Percentiles rank a stretch among this genome's conserved stretches.
These are phyloP conservation scores for Epizoanthus stellaris DNA, from an alignment of 92 coral and sea anemone species.

Conservation along the genomic window DNA sequence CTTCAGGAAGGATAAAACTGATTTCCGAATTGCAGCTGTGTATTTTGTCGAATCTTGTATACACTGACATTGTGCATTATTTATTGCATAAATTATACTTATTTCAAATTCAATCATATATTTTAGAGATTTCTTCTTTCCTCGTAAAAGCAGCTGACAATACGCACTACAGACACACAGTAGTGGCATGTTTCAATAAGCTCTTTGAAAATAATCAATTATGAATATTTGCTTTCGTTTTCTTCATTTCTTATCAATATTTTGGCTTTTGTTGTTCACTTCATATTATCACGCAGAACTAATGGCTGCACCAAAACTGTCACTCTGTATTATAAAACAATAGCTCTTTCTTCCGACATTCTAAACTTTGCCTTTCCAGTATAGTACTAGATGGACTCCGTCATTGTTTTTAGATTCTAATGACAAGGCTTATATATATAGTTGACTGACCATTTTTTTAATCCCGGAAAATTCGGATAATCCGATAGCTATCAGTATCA, in stretches of 20 bases:
- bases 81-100: neutral
- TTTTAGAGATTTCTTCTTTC: neutral
- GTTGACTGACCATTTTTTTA: neutral
- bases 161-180: too few relatives aligned
- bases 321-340: neutral
- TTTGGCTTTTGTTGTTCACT: conserved; percentile 1
- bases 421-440: neutral
- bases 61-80: neutral
- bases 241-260: conserved; percentile 7
- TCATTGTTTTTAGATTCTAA: neutral
- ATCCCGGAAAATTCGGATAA: conserved; percentile 32
- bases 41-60: neutral
- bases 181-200: too few relatives aligned
- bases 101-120: neutral
- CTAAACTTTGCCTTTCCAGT: neutral
- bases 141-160: neutral
- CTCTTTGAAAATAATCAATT: neutral
- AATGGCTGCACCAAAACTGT: neutral
- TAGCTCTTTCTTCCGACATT: neutral
- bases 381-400: neutral
- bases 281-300: neutral
- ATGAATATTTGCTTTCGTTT: neutral
- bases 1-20: neutral
- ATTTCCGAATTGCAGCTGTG: conserved; percentile 21
- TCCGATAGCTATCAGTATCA: neutral